Percentiles rank a stretch among this genome's conserved stretches.
Evolutionary conservation across 2,797 vertebrate species (phyloP).

Genomic region (Gymnoscopelus braueri): DNA sequence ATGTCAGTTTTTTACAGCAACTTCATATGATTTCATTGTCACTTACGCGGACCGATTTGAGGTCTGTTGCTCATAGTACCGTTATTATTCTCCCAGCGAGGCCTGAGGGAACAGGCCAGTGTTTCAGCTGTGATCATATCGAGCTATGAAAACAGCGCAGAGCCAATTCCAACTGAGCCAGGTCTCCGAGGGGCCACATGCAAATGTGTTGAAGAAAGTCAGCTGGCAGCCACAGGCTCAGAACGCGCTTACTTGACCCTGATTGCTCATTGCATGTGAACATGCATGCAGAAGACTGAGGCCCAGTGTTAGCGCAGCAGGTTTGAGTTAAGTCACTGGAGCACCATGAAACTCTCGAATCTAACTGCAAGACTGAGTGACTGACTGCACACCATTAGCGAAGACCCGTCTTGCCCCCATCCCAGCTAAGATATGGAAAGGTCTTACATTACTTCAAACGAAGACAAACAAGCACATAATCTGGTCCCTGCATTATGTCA

Average conservation of each 20-base stretch:
- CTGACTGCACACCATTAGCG: conserved; percentile 3
- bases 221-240: conserved; percentile 24
- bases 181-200: conserved; percentile 37
- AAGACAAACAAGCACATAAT: conserved; percentile 34
- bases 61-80: conserved; percentile 18
- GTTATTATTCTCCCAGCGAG: conserved; percentile 40
- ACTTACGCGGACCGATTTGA: conserved; percentile 27
- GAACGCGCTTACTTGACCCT: conserved; percentile 19
- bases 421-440: neutral
- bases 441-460: conserved; percentile 22
- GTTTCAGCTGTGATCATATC: conserved; percentile 30
- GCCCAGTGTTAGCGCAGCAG: conserved; percentile 15
- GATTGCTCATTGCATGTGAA: conserved; percentile 27
- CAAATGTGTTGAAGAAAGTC: conserved; percentile 43
- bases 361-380: conserved; percentile 17
- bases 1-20: conserved; percentile 25
- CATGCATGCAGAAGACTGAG: conserved; percentile 1
- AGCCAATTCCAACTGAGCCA: conserved; percentile 16
- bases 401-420: neutral
- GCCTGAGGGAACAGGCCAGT: conserved; percentile 39
- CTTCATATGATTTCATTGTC: conserved; percentile 5
- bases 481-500: neutral
- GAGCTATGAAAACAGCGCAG: conserved; percentile 33
- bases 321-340: conserved; percentile 33
- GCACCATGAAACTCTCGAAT: conserved; percentile 10